A percentile compares a stretch with the other conserved stretches of the same genome.
Evolutionary conservation across 1,140 invertebrate genomes (phyloP).

Genomic region (Elymnias hypermnestra): DNA sequence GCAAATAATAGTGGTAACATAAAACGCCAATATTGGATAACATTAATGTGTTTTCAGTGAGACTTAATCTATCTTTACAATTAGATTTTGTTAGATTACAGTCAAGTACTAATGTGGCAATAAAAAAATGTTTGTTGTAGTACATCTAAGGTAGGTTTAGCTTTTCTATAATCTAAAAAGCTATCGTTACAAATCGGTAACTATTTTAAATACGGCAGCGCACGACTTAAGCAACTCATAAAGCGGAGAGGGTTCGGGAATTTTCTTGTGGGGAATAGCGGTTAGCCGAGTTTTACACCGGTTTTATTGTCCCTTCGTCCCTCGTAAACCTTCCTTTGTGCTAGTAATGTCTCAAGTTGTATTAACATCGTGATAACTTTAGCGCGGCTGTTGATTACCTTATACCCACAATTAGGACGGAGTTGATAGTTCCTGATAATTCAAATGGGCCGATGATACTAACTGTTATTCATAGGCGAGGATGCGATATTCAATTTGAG

Average conservation of each 20-base stretch:
- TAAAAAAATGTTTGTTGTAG: too few relatives aligned
- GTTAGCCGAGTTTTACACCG: slow-evolving; percentile 69
- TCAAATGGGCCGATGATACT: slow-evolving; percentile 51
- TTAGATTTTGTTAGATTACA: too few relatives aligned
- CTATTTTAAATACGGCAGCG: slow-evolving; percentile 49
- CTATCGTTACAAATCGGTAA: neutral
- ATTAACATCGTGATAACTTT: slow-evolving; percentile 66
- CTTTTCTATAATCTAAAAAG: too few relatives aligned
- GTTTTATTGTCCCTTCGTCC: slow-evolving; percentile 65
- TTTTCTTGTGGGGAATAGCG: slow-evolving; percentile 51
- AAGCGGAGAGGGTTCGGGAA: slow-evolving; percentile 44
- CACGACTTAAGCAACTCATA: slow-evolving; percentile 54
- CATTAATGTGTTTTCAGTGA: too few relatives aligned
- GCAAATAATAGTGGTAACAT: too few relatives aligned
- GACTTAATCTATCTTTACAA: too few relatives aligned
- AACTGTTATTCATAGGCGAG: slow-evolving; percentile 46
- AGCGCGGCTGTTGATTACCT: slow-evolving; percentile 33
- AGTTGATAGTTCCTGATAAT: slow-evolving; percentile 62
- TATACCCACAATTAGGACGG: slow-evolving; percentile 41
- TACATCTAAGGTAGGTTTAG: too few relatives aligned
- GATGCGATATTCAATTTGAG: slow-evolving; percentile 58
- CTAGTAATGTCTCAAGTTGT: slow-evolving; percentile 69
- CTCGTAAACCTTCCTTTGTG: slow-evolving; percentile 63
- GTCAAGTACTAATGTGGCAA: too few relatives aligned
- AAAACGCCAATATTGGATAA: too few relatives aligned